Evolutionary conservation across 2,888 invertebrate genomes (phyloP).

Genomic region (Eumerus sabulonum): DNA sequence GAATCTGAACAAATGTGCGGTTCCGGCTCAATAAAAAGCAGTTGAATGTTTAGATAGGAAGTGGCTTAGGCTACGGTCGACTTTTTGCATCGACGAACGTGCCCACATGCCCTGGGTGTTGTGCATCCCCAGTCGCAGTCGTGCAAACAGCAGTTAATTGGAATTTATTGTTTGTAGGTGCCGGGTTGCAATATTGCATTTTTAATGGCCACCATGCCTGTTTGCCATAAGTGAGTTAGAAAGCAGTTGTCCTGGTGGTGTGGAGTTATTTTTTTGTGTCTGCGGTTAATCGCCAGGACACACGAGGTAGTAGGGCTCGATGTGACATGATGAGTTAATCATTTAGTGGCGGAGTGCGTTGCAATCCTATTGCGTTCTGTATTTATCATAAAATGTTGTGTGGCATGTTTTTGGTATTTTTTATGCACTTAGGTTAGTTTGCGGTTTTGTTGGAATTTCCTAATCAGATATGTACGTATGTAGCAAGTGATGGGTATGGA

Average conservation of each 20-base stretch:
- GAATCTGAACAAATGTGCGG: conserved; percentile 54
- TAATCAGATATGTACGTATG: conserved; percentile 36
- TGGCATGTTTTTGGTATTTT: conserved; percentile 4
- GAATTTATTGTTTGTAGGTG: conserved; percentile 27
- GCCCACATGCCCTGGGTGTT: not conserved
- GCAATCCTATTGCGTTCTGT: conserved; percentile 2
- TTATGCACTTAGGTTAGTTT: not conserved
- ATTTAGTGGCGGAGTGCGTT: conserved; percentile 25
- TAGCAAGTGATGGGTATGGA: conserved; percentile 19
- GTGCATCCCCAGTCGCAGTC: not conserved
- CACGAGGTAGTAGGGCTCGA: not conserved
- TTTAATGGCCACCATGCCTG: conserved; percentile 12
- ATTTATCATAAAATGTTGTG: conserved; percentile 11
- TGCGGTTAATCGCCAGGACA: not conserved
- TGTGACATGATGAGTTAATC: conserved; percentile 17
- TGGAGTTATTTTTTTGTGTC: conserved; percentile 6
- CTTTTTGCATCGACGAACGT: no score
- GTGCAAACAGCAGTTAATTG: conserved; percentile 18
- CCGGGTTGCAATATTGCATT: conserved; percentile 19
- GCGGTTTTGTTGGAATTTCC: not conserved
- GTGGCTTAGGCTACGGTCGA: not conserved
- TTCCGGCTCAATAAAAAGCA: conserved; percentile 22
- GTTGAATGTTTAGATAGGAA: not conserved
- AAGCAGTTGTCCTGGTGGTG: not conserved
- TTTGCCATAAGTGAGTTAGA: conserved; percentile 1